Percentiles rank a stretch among this genome's conserved stretches.
Evolutionary conservation across 2,797 vertebrate genomes (phyloP).

Genomic region (Phalloptychus januarius): DNA sequence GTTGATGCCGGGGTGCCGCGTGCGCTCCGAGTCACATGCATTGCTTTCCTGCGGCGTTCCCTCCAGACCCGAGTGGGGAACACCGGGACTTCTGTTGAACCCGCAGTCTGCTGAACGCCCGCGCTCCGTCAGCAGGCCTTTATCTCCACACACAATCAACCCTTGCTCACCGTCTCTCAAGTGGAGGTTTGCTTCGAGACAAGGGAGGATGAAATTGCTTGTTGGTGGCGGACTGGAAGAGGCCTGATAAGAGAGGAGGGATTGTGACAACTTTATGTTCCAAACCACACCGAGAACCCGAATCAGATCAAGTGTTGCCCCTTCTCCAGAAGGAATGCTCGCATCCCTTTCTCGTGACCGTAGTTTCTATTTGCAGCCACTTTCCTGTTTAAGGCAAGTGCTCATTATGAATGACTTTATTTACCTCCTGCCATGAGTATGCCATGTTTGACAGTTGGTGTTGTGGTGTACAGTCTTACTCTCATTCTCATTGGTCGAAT

Average conservation of each 20-base stretch:
- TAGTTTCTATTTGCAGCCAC: background rate
- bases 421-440: background rate
- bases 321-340: background rate
- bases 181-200: conserved; percentile 28
- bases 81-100: conserved; percentile 46
- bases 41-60: conserved; percentile 30
- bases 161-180: conserved; percentile 23
- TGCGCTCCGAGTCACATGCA: conserved; percentile 54
- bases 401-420: background rate
- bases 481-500: background rate
- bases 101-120: conserved; percentile 25
- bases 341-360: conserved; percentile 10
- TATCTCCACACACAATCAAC: conserved; percentile 37
- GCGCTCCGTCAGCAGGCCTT: conserved; percentile 15
- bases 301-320: conserved; percentile 38
- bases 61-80: conserved; percentile 16
- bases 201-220: conserved; percentile 18
- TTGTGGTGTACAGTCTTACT: background rate
- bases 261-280: conserved; percentile 19
- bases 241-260: conserved; percentile 14
- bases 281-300: background rate
- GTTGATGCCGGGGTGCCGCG: conserved; percentile 15
- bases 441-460: background rate
- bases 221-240: conserved; percentile 4
- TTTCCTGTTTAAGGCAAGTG: background rate